phyloP scores from a whole-genome alignment of 2,113 vertebrate species.

The Cygnus buccinator region DNA sequence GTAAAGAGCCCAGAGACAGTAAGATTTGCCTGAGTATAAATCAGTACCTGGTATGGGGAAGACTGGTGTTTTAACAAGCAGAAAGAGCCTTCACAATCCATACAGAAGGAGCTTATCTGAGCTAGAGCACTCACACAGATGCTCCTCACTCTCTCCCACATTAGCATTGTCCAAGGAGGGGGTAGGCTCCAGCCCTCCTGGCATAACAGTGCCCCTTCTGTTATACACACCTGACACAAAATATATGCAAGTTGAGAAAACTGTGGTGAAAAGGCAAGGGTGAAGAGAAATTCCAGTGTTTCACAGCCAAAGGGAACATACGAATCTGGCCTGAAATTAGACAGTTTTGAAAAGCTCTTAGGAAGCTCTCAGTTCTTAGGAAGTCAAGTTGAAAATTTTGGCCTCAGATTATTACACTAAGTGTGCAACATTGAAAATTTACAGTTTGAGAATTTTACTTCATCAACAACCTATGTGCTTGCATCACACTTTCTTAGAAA shows the following conservation, averaged over 20 bases:
- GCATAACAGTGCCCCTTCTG: neutral
- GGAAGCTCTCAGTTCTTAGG: neutral
- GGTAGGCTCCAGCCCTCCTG: neutral
- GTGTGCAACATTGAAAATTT: neutral
- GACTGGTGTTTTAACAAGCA: neutral
- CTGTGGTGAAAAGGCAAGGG: neutral
- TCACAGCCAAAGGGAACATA: neutral
- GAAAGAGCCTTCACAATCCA: neutral
- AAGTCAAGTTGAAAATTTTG: neutral
- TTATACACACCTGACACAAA: neutral
- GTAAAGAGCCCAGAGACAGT: neutral
- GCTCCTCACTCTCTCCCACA: neutral
- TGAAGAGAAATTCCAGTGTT: neutral
- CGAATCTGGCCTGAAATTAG: neutral
- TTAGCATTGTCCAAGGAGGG: neutral
- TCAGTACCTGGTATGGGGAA: neutral
- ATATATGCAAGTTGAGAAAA: neutral
- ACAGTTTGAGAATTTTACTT: neutral
- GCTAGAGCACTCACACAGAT: neutral
- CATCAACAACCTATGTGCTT: neutral
- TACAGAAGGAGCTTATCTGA: neutral
- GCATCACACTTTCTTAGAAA: neutral
- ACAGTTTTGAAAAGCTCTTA: neutral
- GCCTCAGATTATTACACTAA: neutral
- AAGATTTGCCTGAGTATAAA: neutral